These are phyloP conservation scores for Elegia similella DNA, from an alignment of 2,888 invertebrate species.

Conservation along the genomic window DNA sequence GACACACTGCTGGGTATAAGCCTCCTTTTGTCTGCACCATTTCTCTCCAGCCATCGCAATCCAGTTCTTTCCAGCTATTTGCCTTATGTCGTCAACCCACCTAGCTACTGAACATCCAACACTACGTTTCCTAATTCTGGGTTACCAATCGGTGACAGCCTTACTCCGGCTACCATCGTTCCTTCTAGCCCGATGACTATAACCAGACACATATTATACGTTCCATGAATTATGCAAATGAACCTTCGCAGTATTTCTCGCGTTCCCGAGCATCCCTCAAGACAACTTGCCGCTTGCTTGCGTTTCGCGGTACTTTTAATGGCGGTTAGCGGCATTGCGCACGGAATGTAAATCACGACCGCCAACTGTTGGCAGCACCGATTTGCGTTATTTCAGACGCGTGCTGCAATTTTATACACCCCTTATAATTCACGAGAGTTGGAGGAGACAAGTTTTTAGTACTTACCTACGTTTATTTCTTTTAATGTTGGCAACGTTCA, in stretches of 20 bases:
- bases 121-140: no score
- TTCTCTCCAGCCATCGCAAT: no score
- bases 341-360: constrained; percentile 60
- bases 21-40: no score
- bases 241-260: constrained; percentile 8
- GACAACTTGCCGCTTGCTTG: constrained; percentile 20
- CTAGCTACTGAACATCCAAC: no score
- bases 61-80: no score
- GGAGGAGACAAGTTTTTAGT: background rate
- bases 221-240: constrained; percentile 27
- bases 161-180: no score
- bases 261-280: constrained; percentile 28
- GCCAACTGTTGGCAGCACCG: constrained; percentile 15
- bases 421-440: constrained; percentile 7
- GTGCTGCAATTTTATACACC: constrained; percentile 13
- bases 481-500: no score
- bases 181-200: no score
- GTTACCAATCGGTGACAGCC: no score
- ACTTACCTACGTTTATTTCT: no score
- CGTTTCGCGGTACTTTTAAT: constrained; percentile 60
- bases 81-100: no score
- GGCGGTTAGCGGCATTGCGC: constrained; percentile 41
- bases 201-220: background rate
- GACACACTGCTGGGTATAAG: no score
- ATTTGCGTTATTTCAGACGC: constrained; percentile 12